Evolutionary conservation across 2,888 invertebrate genomes (phyloP).

Genomic region (Lepidochrysops patricia): DNA sequence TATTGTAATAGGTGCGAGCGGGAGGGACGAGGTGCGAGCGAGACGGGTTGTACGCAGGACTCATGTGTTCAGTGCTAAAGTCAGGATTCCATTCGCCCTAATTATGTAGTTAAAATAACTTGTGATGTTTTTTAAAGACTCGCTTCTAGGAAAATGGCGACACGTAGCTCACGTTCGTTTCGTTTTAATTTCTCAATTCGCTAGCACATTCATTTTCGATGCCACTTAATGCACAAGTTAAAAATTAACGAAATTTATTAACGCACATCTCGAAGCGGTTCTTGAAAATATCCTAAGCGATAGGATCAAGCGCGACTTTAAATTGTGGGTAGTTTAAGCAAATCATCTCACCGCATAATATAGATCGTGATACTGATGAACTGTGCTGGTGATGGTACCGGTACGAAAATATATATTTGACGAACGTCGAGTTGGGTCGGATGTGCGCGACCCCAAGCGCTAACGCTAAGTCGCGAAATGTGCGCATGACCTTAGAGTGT

Average conservation of each 20-base stretch:
- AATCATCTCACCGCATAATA: constrained; percentile 56
- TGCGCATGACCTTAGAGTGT: constrained; percentile 1
- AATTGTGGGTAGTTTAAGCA: constrained; percentile 48
- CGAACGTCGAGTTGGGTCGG: background rate
- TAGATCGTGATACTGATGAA: constrained; percentile 45
- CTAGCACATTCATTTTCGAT: constrained; percentile 23
- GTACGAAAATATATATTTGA: constrained; percentile 6
- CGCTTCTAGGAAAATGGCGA: constrained; percentile 20
- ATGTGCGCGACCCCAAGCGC: background rate
- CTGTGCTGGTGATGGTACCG: constrained; percentile 38
- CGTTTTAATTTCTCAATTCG: constrained; percentile 20
- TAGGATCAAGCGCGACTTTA: constrained; percentile 27
- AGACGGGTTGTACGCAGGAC: constrained; percentile 41
- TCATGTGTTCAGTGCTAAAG: constrained; percentile 56
- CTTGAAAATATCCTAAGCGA: constrained; percentile 52
- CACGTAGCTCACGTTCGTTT: constrained; percentile 20
- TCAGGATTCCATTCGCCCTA: constrained; percentile 42
- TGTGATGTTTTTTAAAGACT: constrained; percentile 53
- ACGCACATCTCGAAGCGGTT: constrained; percentile 41
- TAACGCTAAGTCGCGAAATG: background rate
- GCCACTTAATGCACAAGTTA: constrained; percentile 26
- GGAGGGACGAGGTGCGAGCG: constrained; percentile 38
- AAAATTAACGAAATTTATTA: constrained; percentile 24
- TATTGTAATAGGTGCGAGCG: constrained; percentile 81
- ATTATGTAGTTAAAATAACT: constrained; percentile 29